Evolutionary conservation across 2,888 invertebrate species (phyloP), one percentile per base, ranked within the genome.

Genomic region (Clivina fossor): DNA sequence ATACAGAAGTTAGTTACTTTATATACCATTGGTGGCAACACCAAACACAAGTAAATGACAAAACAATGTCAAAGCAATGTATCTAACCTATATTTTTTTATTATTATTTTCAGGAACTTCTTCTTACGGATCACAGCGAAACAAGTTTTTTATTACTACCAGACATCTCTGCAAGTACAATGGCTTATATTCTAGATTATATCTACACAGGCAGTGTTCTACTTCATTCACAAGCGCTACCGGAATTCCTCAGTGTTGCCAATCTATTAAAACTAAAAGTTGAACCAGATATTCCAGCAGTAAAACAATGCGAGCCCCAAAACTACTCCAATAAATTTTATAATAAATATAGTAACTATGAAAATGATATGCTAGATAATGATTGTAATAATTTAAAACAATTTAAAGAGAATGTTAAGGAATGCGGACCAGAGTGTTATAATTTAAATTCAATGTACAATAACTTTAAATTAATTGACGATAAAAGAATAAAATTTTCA

Each of bases 141-240:
- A 80, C 82, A n/a, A 78, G 82, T 32, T 79, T 80, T 40, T 77
- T 86, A 43, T 82, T 85, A 58, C 74, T 86, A 46, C 83, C 85
- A 18, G 85, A 85, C 64, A 78, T 84, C 56, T 79, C 80, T 62
- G 74, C 78, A 48, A 79, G 80, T 53, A 82, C 80, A 59, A 78
- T 86, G 74, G 78, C 81, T 1, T 77, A 80, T 9, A 77, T 86
- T 5, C 75, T 86, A 32, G 82, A 83, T 64, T 85, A 85, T 65
- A 80, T 86, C 59, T 86, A 86, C 68, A 83, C 83, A 32, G 86
- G 86, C 50, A 82, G 80, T 68, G 82, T 82, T 1, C 71, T 76
- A 2, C 72, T 86, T 20, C 77, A 80, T n/a, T 76, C 77, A 30
- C 74, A 76, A n/a, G 76, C 78, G 57, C 64, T 85, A 16, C 71